Base-by-base conservation (phyloP, 1,140 invertebrate species). In the Bombus pyrosoma region DNA sequence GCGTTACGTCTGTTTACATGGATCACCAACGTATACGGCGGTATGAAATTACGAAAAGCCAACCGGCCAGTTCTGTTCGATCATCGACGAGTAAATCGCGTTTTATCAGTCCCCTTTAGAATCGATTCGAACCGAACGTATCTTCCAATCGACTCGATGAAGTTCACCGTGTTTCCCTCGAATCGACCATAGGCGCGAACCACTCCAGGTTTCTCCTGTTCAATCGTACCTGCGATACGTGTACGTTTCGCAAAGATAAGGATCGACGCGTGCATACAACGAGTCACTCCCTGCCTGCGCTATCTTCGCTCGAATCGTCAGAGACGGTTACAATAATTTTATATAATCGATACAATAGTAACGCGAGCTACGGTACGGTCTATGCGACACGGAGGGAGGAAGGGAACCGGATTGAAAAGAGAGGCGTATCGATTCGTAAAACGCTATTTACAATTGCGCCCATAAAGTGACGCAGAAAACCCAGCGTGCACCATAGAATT, bases 391-490 rank as follows among this genome's bases (percentile, higher is more conserved):
- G 13, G 71, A 62, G 15, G 25, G 22, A 47, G 39, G 2, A 75
- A 34, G 39, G 22, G 15, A 41, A 41, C 37, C n/a, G 34, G 10
- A 13, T 32, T 32, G 25, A 59, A 62, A 34, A 72, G 76, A 73
- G 76, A 85, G 47, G 25, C n/a, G 68, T 73, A 80, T 73, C 77
- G 76, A 85, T 85, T 85, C 68, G 83, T 80, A 85, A 85, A 85
- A 80, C 83, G 77, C 68, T 85, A 79, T 73, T 85, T 85, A 80
- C 77, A 73, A 80, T 85, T 53, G 77, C 77, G 76, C 53, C 22
- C 39, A 39, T 72, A 85, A 81, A 66, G 43, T 37, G 84, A 73
- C 79, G 78, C 62, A 81, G 71, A 81, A 68, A 86, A 75, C 68
- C 68, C 57, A 53, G 47, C 39, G 64, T 53, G 43, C 66, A 37